Evolutionary conservation across 1,140 invertebrate species (phyloP), one percentile per base, ranked within the genome.

Genomic region (Cydia pomonella): DNA sequence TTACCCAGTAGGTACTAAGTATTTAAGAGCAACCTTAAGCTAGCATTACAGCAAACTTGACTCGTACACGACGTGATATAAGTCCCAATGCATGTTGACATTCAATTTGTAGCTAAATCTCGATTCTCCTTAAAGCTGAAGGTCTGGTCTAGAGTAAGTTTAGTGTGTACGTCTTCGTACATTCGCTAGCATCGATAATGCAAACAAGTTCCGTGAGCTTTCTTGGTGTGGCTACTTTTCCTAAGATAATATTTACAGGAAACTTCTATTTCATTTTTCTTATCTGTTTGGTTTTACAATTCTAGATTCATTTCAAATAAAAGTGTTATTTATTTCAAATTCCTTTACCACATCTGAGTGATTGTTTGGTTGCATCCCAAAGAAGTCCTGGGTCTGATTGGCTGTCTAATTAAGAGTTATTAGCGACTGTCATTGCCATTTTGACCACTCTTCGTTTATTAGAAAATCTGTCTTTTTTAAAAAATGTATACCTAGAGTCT

Each of bases 21-120:
- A 50, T 50, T 50, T 50, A n/a, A n/a, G n/a, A 50, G n/a, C 47
- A n/a, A 47, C 16, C 12, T 16, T 16, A 47, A 50, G 47, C 47
- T 50, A 50, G 47, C 47, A 16, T 47, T 6, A 7, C 50, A 59
- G 53, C 18, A 59, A 59, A 59, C 21, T n/a, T 12, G 10, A 21
- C 53, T 71, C 53, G 29, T 72, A 62, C 16, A 73, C 29, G 13
- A 59, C 59, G 53, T 29, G 16, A 29, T 29, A 16, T 29, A 27
- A 59, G 21, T 63, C 25, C 62, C 63, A n/a, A 64, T 64, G n/a
- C n/a, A n/a, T n/a, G 63, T 64, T 64, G 25, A 64, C 27, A 29
- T 64, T 64, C 6, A 64, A 64, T 64, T 64, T 64, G 27, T 27
- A 29, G 16, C 63, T 33, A 64, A 29, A 59, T 59, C 53, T 5